These are phyloP conservation scores for Drosophila triauraria DNA, from an alignment of 1,140 invertebrate genomes.

Conservation along the genomic window DNA sequence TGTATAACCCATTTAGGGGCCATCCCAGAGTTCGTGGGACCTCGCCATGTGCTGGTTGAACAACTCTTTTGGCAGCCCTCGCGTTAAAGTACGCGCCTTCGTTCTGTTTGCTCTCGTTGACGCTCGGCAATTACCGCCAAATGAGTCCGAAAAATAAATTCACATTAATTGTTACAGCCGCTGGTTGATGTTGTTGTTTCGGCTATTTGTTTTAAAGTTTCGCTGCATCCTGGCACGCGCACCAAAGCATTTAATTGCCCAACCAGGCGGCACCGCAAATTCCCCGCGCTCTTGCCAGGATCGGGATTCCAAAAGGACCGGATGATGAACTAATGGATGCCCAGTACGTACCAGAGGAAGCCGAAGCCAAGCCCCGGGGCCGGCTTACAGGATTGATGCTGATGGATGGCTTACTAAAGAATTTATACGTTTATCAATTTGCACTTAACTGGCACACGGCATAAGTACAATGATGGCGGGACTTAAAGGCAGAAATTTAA, in stretches of 20 bases:
- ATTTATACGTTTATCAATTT: conserved; percentile 16
- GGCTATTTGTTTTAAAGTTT: conserved; percentile 51
- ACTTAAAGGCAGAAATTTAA: no score
- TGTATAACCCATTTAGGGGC: conserved; percentile 14
- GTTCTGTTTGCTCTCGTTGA: conserved; percentile 46
- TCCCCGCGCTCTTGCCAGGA: conserved; percentile 3
- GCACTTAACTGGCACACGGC: not conserved
- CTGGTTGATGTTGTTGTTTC: conserved; percentile 65
- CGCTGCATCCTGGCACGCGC: conserved; percentile 19
- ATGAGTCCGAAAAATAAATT: conserved; percentile 81
- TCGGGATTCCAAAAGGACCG: not conserved
- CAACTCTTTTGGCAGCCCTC: conserved; percentile 24
- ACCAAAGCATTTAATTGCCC: conserved; percentile 68
- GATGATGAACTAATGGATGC: conserved; percentile 36
- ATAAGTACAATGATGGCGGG: not conserved
- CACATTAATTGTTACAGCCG: conserved; percentile 78
- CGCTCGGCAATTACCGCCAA: conserved; percentile 75
- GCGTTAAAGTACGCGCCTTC: conserved; percentile 21
- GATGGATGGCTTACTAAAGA: conserved; percentile 19
- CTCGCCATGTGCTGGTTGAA: not conserved
- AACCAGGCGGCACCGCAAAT: conserved; percentile 48
- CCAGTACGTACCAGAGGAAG: conserved; percentile 7
- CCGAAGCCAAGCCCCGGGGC: not conserved
- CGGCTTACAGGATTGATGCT: conserved; percentile 5
- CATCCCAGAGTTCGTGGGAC: conserved; percentile 19